Evolutionary conservation across 2,797 vertebrate genomes (phyloP).

Genomic region (Cygnus olor): DNA sequence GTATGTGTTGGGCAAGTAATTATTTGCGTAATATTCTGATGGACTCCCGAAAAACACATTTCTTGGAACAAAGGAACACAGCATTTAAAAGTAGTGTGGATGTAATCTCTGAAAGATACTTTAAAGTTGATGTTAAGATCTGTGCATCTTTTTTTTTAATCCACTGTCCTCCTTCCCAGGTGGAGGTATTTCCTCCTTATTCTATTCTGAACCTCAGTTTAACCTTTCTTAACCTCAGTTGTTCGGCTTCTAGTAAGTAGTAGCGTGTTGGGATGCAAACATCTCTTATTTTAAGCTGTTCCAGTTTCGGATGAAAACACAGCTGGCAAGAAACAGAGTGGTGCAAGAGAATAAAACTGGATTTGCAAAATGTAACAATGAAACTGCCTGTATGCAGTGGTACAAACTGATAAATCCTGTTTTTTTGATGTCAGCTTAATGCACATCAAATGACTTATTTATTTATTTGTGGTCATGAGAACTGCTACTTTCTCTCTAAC

Average conservation of each 20-base stretch:
- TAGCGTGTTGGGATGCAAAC: not conserved
- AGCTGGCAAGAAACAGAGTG: not conserved
- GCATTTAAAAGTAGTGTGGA: not conserved
- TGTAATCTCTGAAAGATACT: not conserved
- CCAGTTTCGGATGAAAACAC: not conserved
- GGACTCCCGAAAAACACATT: not conserved
- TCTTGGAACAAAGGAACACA: not conserved
- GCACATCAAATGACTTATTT: not conserved
- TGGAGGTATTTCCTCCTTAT: not conserved
- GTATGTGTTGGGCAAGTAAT: slow-evolving; percentile 78
- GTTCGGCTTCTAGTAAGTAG: not conserved
- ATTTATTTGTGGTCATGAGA: not conserved
- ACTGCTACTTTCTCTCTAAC: not conserved
- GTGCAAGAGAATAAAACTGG: not conserved
- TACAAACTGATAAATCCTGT: not conserved
- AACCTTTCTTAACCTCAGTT: not conserved
- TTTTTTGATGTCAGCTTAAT: not conserved
- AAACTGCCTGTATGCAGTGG: not conserved
- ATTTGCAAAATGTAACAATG: not conserved
- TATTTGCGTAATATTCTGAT: not conserved
- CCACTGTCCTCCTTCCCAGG: not conserved
- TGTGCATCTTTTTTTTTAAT: not conserved
- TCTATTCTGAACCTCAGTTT: not conserved
- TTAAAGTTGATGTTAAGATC: not conserved
- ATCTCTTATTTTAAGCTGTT: not conserved